Percentiles rank a stretch among this genome's conserved stretches.
These are phyloP conservation scores for Neuroterus valhalla DNA, from an alignment of 1,140 invertebrate species.

Conservation along the genomic window DNA sequence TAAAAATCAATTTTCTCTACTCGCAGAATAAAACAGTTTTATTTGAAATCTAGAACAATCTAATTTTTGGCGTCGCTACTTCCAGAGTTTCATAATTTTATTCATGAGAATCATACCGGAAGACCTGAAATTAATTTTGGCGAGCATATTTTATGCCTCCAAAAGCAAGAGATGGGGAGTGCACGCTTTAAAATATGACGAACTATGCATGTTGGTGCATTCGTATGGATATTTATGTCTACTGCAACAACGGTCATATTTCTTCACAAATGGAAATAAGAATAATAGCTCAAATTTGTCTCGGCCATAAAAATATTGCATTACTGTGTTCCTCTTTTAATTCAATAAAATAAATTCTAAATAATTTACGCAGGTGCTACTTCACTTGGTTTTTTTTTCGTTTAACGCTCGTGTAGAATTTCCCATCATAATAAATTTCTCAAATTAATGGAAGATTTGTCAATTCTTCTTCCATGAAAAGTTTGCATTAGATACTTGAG, in stretches of 20 bases:
- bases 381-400: neutral
- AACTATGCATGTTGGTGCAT: neutral
- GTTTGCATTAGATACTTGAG: no score
- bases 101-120: neutral
- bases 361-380: conserved; percentile 13
- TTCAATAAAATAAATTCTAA: conserved; percentile 12
- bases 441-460: no score
- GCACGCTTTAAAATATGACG: conserved; percentile 8
- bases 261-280: neutral
- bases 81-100: neutral
- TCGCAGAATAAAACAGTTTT: no score
- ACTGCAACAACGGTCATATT: no score
- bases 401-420: conserved; percentile 8
- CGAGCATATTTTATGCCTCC: conserved; percentile 6
- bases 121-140: conserved; percentile 7
- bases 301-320: conserved; percentile 17
- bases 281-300: conserved; percentile 10
- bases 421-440: neutral
- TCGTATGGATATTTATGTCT: conserved; percentile 5
- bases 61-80: neutral
- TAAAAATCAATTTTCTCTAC: no score
- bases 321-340: conserved; percentile 27
- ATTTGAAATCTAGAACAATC: no score
- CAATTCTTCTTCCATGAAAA: no score
- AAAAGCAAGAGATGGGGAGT: conserved; percentile 7